These are phyloP conservation scores for Baryphthengus martii DNA, from an alignment of 2,113 vertebrate species.

Conservation along the genomic window DNA sequence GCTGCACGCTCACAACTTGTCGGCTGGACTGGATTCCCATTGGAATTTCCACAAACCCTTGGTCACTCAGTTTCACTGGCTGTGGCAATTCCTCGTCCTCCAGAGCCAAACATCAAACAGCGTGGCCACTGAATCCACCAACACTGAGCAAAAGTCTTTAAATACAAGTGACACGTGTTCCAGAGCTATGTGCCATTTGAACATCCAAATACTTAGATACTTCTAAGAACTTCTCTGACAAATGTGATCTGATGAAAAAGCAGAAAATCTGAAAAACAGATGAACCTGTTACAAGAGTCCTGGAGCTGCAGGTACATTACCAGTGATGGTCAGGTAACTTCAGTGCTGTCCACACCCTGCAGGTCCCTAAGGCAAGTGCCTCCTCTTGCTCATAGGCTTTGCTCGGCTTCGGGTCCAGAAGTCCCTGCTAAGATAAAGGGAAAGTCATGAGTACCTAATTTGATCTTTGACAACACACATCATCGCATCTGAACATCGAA, in stretches of 20 bases:
- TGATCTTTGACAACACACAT: not conserved
- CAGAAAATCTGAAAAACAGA: too few relatives aligned
- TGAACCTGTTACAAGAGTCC: too few relatives aligned
- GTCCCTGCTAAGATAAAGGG: not conserved
- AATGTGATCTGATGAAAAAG: too few relatives aligned
- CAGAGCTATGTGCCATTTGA: not conserved
- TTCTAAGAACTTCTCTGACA: not conserved
- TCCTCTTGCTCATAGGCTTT: not conserved
- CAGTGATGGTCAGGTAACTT: not conserved
- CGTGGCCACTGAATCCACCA: not conserved
- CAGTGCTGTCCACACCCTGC: not conserved
- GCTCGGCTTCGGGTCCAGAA: not conserved
- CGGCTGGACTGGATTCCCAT: not conserved
- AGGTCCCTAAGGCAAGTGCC: not conserved
- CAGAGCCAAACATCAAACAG: not conserved
- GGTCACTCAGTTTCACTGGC: not conserved
- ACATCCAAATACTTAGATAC: fast-evolving
- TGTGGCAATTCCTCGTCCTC: fast-evolving
- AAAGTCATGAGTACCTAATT: not conserved
- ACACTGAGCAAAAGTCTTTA: not conserved
- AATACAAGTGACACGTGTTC: too few relatives aligned
- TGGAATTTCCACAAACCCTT: not conserved
- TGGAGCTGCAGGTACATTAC: not conserved
- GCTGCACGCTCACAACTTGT: not conserved
- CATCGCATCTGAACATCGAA: not conserved